Evolutionary conservation across 2,113 vertebrate species (phyloP), one percentile per base, ranked within the genome.

Genomic region (Oceanites oceanicus): DNA sequence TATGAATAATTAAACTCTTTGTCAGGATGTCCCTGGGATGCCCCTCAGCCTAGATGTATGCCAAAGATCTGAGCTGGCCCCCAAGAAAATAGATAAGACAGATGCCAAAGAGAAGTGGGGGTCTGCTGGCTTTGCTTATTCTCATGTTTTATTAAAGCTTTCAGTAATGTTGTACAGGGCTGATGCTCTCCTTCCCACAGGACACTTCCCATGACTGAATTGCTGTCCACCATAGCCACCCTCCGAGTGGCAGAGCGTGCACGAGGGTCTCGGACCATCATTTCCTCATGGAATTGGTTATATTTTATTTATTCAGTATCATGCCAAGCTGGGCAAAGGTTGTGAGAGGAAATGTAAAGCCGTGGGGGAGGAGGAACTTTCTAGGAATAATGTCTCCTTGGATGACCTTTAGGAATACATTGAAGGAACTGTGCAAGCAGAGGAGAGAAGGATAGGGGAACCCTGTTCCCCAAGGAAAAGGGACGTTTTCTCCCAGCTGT

Each of bases 311-410:
- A 62, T 50, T 77, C 42, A 26, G 0, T 58, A 10, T 59, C 20
- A 13, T 62, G 72, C 68, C 77, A 87, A 71, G 56, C 22, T 52
- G 15, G 14, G n/a, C n/a, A 47, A 66, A 73, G 47, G 5, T n/a
- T 52, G 67, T 49, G 61, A 90, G 80, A 89, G 56, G 80, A 91
- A 44, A 26, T 34, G 38, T 34, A 38, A 91, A n/a, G 52, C 40
- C 36, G 30, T 68, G 15, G 21, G 17, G 17, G 21, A 47, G 30
- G 19, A 89, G 53, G 47, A 84, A 38, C 84, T 71, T 95, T 94
- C 93, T 85, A 96, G 85, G 84, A 94, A 81, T 74, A 15, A 40
- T 1, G 4, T 71, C 32, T 78, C 52, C 65, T 86, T 78, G 49
- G 56, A 36, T 65, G 77, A 82, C 45, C 55, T 83, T 82, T 80